Percentiles rank a stretch among this genome's conserved stretches.
phyloP scores from a whole-genome alignment of 2,888 invertebrate genomes.

The Trachelus tabidus region DNA sequence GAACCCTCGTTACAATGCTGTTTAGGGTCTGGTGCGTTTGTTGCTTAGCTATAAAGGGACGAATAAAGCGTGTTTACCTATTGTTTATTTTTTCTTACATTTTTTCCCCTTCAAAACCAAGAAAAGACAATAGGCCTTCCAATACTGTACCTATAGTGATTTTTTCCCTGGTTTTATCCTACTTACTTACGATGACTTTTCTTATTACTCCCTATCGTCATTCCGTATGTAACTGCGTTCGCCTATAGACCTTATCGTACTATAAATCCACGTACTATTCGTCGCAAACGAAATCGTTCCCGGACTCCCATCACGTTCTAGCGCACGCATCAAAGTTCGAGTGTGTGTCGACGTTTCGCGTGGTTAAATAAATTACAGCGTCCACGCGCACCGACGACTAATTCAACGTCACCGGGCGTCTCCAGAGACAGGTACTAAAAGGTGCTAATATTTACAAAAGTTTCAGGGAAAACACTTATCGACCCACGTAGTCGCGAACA shows the following conservation, averaged over 20 bases:
- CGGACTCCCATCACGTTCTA: background rate
- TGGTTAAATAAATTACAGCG: constrained; percentile 44
- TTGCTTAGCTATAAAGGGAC: background rate
- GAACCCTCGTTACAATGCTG: constrained; percentile 10
- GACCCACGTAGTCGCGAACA: constrained; percentile 26
- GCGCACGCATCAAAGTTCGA: background rate
- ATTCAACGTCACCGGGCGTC: background rate
- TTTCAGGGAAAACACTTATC: constrained; percentile 24
- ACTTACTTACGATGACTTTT: background rate
- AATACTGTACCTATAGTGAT: background rate
- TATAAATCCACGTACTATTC: background rate
- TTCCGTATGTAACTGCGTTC: background rate
- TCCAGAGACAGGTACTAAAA: constrained; percentile 20
- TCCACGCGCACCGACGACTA: constrained; percentile 31
- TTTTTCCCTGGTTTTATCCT: background rate
- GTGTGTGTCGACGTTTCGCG: constrained; percentile 2
- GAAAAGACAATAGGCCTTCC: no score
- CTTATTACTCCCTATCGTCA: background rate
- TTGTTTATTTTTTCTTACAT: background rate
- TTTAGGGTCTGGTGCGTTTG: background rate
- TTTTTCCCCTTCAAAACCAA: background rate
- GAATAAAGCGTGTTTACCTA: background rate
- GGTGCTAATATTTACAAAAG: constrained; percentile 34
- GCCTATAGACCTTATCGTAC: background rate
- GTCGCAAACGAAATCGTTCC: background rate